These are phyloP conservation scores for Drosophila siamana DNA, from an alignment of 2,888 invertebrate genomes.

Conservation along the genomic window DNA sequence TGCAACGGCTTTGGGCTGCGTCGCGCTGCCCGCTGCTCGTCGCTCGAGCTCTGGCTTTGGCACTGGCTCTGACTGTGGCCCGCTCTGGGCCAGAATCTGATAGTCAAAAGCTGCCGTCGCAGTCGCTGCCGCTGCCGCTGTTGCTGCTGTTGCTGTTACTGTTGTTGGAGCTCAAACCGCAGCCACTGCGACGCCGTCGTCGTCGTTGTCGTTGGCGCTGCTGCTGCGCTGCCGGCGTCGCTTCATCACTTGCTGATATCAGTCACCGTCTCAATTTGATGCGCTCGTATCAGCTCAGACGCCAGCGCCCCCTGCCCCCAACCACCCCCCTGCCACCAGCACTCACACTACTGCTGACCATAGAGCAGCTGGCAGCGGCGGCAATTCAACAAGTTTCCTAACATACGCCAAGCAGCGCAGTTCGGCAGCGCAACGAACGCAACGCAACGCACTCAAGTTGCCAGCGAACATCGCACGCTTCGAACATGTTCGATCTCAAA, in stretches of 20 bases:
- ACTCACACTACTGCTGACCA: not conserved
- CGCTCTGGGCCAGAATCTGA: slow-evolving; percentile 57
- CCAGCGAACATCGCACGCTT: slow-evolving; percentile 23
- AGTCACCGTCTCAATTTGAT: slow-evolving; percentile 43
- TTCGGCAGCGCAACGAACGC: no score
- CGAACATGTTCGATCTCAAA: slow-evolving; percentile 60
- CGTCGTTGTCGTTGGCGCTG: slow-evolving; percentile 3
- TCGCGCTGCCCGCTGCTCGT: slow-evolving; percentile 35
- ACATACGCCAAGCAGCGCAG: slow-evolving; percentile 34
- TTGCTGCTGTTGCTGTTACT: slow-evolving; percentile 14
- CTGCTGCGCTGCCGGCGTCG: slow-evolving; percentile 28
- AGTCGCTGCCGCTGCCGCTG: slow-evolving; percentile 16
- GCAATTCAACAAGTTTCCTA: slow-evolving; percentile 63
- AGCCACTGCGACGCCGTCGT: not conserved
- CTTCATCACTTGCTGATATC: slow-evolving; percentile 42
- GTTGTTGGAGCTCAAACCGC: not conserved
- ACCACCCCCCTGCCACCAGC: not conserved
- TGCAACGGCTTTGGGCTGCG: slow-evolving; percentile 50
- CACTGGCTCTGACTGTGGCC: slow-evolving; percentile 27
- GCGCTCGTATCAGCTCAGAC: slow-evolving; percentile 51
- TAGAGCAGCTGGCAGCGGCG: slow-evolving; percentile 41
- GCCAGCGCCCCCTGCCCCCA: slow-evolving; percentile 5
- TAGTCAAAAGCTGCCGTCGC: slow-evolving; percentile 52
- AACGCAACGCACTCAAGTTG: slow-evolving; percentile 36
- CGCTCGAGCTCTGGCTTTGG: slow-evolving; percentile 31